A percentile compares a stretch with the other conserved stretches of the same genome.
These are phyloP conservation scores for Cecropterus lyciades DNA, from an alignment of 1,140 invertebrate species.

Conservation along the genomic window DNA sequence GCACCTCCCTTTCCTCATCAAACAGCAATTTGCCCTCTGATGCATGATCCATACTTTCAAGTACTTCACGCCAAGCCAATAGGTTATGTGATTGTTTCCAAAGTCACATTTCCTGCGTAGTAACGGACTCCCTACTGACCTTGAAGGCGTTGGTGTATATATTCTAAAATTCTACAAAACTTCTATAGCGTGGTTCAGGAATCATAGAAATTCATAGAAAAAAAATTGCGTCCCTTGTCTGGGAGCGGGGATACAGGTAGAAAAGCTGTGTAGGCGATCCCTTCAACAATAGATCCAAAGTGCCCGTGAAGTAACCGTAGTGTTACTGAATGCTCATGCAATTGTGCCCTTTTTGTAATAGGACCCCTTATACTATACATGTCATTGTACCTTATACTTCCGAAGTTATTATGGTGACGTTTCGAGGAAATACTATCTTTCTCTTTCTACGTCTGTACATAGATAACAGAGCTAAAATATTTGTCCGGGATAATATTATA, in stretches of 20 bases:
- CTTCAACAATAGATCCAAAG: constrained; percentile 27
- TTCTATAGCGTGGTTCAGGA: constrained; percentile 55
- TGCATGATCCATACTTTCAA: constrained; percentile 62
- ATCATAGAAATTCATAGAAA: constrained; percentile 57
- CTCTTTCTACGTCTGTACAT: background rate
- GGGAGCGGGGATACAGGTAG: constrained; percentile 27
- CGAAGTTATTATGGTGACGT: background rate
- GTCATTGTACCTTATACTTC: constrained; percentile 9
- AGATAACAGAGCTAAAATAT: background rate
- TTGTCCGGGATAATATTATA: too few species aligned
- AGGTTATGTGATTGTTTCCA: constrained; percentile 32
- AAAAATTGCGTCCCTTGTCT: constrained; percentile 47
- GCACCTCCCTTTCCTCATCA: constrained; percentile 73
- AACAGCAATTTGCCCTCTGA: constrained; percentile 53
- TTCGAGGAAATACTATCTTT: background rate
- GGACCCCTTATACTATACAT: constrained; percentile 10
- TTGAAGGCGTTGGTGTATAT: constrained; percentile 34
- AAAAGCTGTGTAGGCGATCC: constrained; percentile 2
- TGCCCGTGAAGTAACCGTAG: constrained; percentile 7
- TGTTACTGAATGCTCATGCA: constrained; percentile 25
- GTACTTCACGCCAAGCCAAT: constrained; percentile 69
- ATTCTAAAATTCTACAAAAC: constrained; percentile 49
- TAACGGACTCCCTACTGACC: constrained; percentile 62
- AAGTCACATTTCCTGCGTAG: constrained; percentile 60
- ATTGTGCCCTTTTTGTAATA: constrained; percentile 21